Evolutionary conservation across 2,888 invertebrate genomes (phyloP), one percentile per base, ranked within the genome.

Genomic region (Dryadula phaetusa): DNA sequence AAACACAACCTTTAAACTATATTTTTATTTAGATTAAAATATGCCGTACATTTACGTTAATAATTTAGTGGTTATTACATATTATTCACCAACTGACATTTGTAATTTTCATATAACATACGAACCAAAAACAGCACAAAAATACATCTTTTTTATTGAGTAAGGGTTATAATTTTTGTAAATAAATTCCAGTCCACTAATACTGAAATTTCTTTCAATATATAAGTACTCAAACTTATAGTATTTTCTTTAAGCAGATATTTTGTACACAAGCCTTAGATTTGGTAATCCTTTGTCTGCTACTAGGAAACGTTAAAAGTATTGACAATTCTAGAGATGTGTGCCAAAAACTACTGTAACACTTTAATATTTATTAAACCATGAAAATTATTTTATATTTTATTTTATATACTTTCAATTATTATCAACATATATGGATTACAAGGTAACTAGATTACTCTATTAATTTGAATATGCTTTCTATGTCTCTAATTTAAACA

Each of bases 1-100:
- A 44, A 73, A 74, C 72, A 76, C 56, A 65, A 37, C 37, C 40
- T 66, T 64, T 71, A 76, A 73, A 76, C 74, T 77, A 80, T 73
- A 76, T 81, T 84, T 70, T 86, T 85, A 84, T 84, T 82, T 72
- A 77, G 79, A 76, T 76, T 76, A 74, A 79, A 79, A 79, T 81
- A 81, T 79, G 70, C 69, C 76, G 71, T 62, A 72, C 65, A 72
- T 66, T 70, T 67, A 75, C 71, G 71, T 73, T 71, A 72, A 72
- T 73, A 74, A 74, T 72, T 75, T 71, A 65, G 65, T 66, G 70
- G 40, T 60, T 62, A 67, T 14, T 42, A 64, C 44, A 61, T 49
- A 37, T 68, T 72, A 63, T 68, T 68, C 67, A 67, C 46, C 37
- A 40, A 66, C 47, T 68, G 54, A 65, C 18, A 44, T 53, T 20